Base-by-base conservation (phyloP, 2,888 invertebrate genomes). In the Spilarctia lutea region DNA sequence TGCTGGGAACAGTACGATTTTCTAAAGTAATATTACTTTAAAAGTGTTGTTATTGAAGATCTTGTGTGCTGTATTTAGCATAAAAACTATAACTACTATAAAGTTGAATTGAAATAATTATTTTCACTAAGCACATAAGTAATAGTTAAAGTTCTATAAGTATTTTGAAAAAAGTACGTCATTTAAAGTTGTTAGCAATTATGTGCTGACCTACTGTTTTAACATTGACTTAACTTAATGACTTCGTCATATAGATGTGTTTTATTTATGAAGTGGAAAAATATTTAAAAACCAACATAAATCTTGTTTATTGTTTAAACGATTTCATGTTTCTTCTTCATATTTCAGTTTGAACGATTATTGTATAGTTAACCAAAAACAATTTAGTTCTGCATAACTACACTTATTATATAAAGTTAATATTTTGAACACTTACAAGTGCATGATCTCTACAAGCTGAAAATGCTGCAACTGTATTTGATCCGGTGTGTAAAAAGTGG, bases 401-500 rank as follows among this genome's bases (percentile, higher is more conserved):
- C 27, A 8, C 0, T 18, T 35, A 24, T 63, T 16, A 6, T 13
- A 60, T 60, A 27, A 60, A 56, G 27, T 52, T 52, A 24, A 30
- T 27, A 35, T n/a, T n/a, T 24, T 7, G 13, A 67, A 72, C 30
- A 85, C 96, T 96, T 91, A 97, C 97, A 90, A 97, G 94, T 68
- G 96, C 92, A 85, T 96, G 96, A 79, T 96, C 96, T 80, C 96
- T 94, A 89, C 97, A 97, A 65, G 97, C 96, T 81, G 97, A 97
- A 80, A 98, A 95, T 2, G 97, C 97, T 16, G 97, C 97, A 1
- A 97, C 96, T 39, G 96, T 94, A 24, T 91, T 91, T 1, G 92
- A 92, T 79, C 97, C 96, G 7, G 94, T 88, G 88, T 97, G 97
- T 68, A 97, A 92, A 91, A 96, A 98, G 89, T 97, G 97, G 87